Percentiles rank a stretch among this genome's conserved stretches.
These are phyloP conservation scores for Brachystomella parvula DNA, from an alignment of 1,140 invertebrate genomes.

Conservation along the genomic window DNA sequence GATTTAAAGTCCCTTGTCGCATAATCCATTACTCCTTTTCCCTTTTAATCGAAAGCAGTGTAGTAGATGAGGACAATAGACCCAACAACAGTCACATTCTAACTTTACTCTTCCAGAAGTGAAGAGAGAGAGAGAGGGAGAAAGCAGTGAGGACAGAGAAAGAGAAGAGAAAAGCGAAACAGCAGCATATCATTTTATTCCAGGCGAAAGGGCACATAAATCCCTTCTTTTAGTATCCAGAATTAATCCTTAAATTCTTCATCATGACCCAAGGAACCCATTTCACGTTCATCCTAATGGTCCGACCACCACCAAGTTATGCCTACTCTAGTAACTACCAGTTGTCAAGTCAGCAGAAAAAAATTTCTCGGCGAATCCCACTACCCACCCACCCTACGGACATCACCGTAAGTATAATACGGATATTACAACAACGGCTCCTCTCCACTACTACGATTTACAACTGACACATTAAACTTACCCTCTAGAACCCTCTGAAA, in stretches of 20 bases:
- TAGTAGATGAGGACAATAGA: too few relatives aligned
- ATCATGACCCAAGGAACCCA: slow-evolving; percentile 8
- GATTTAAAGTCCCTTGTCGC: not conserved
- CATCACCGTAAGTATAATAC: not conserved
- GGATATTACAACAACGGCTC: not conserved
- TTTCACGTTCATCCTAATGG: slow-evolving; percentile 8
- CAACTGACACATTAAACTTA: too few relatives aligned
- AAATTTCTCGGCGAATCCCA: not conserved
- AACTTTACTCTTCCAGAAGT: not conserved
- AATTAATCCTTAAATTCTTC: slow-evolving; percentile 16
- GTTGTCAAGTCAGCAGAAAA: slow-evolving; percentile 16
- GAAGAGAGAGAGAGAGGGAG: not conserved
- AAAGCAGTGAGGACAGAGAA: too few relatives aligned
- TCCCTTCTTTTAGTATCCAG: slow-evolving; percentile 9
- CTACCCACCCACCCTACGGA: not conserved
- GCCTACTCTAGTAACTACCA: too few relatives aligned
- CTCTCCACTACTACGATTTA: too few relatives aligned
- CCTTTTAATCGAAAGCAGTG: too few relatives aligned
- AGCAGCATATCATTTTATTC: slow-evolving; percentile 8
- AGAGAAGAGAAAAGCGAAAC: too few relatives aligned
- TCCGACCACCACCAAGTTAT: not conserved
- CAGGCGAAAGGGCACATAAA: slow-evolving; percentile 2
- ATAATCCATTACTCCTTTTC: not conserved
- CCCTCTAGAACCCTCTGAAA: not conserved
- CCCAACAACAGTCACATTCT: too few relatives aligned